Conservation (phyloP, 2,888 invertebrate genomes). For the Danaus chrysippus region DNA sequence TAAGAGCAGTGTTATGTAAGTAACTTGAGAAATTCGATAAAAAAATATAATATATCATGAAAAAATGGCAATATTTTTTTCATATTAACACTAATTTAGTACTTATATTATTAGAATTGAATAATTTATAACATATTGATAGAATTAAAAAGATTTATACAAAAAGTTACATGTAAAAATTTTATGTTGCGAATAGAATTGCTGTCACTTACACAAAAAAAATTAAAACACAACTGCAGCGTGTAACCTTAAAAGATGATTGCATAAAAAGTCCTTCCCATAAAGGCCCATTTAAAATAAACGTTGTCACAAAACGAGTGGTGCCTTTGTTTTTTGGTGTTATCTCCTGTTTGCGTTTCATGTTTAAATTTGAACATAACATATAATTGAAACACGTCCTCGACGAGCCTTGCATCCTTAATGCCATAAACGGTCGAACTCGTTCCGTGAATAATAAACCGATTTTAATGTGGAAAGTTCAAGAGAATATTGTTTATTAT, state of each 20-base stretch:
- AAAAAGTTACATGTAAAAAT: too few relatives aligned
- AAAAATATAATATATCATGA: too few relatives aligned
- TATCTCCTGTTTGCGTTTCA: slow-evolving; percentile 23
- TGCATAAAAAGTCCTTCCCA: slow-evolving; percentile 2
- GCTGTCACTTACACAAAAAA: background rate
- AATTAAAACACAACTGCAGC: background rate
- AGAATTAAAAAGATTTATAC: too few relatives aligned
- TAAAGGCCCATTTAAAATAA: slow-evolving; percentile 6
- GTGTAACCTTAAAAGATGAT: background rate
- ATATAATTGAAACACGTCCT: slow-evolving; percentile 61
- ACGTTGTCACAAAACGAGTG: slow-evolving; percentile 4
- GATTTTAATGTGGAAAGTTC: slow-evolving; percentile 52
- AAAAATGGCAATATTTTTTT: too few relatives aligned
- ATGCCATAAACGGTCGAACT: slow-evolving; percentile 48
- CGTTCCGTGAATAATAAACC: slow-evolving; percentile 47
- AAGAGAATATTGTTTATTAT: slow-evolving; percentile 41
- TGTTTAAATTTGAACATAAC: slow-evolving; percentile 36
- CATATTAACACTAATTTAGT: too few relatives aligned
- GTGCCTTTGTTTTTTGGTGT: slow-evolving; percentile 16
- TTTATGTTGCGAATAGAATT: background rate
- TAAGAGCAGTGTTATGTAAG: too few relatives aligned
- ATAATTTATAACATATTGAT: too few relatives aligned
- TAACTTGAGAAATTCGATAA: too few relatives aligned
- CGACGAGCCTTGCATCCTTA: slow-evolving; percentile 50
- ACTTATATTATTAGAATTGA: too few relatives aligned